Evolutionary conservation across 2,797 vertebrate species (phyloP), one percentile per base, ranked within the genome.

Genomic region (Mus spretus): DNA sequence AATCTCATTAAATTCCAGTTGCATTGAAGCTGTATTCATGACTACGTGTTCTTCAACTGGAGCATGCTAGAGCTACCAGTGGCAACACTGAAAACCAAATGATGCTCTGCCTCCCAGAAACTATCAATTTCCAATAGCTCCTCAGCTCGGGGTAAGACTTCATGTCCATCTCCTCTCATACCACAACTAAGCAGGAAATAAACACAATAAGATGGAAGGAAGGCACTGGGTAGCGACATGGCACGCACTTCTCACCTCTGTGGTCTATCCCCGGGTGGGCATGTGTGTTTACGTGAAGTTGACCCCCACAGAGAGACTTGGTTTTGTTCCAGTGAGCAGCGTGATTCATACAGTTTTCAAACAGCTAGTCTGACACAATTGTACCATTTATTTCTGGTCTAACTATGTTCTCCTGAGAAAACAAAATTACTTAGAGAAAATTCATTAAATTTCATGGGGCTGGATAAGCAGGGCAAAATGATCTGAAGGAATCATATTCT

Each of bases 331-430:
- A 17, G 44, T 63, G 53, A 88, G 57, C 83, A 80, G 26, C 67
- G 4, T 24, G 26, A 47, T 79, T 87, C 84, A 40, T 37, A 28
- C 74, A 75, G 67, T 74, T 92, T 92, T 77, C 72, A 20, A 22
- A 55, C 50, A 40, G 47, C 77, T 90, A 28, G 87, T 61, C 75
- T 57, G 26, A 89, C 40, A 88, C 19, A 40, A 63, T 19, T 53
- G 37, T 72, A 59, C 14, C 74, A 65, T 93, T 47, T 81, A 92
- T 79, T 85, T 93, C 74, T 82, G 74, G 87, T n/a, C 88, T 90
- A 90, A 94, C 44, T 83, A 61, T 74, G 80, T 79, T 88, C 88
- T 83, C 9, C 44, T 53, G 65, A 96, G 84, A 85, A 89, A 96
- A 92, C 74, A 82, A 89, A 93, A 37, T 59, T 85, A 79, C 44